These are phyloP conservation scores for Capreolus pygargus DNA, from an alignment of 2,113 vertebrate species.

Conservation along the genomic window DNA sequence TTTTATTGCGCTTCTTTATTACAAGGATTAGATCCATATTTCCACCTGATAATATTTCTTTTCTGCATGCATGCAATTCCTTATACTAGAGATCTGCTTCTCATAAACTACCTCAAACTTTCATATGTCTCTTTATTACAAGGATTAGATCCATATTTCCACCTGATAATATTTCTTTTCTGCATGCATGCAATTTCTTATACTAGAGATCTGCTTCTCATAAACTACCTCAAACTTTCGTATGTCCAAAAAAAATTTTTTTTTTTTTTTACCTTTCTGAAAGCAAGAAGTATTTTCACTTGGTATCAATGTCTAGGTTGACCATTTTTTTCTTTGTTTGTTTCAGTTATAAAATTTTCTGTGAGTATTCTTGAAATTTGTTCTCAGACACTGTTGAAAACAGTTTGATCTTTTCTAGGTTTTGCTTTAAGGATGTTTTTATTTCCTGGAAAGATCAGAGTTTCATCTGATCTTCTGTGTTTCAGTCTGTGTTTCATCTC, in stretches of 20 bases:
- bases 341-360: background rate
- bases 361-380: background rate
- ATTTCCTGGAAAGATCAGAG: background rate
- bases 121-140: background rate
- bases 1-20: background rate
- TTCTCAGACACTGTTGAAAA: background rate
- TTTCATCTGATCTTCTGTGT: no score
- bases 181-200: background rate
- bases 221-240: background rate
- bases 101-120: no score
- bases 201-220: background rate
- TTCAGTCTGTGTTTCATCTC: background rate
- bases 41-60: background rate
- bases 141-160: background rate
- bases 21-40: background rate
- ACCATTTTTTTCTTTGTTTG: background rate
- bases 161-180: background rate
- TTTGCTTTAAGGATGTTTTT: background rate
- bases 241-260: background rate
- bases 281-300: background rate
- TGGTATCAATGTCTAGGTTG: background rate
- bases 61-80: background rate
- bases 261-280: background rate
- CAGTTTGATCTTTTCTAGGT: no score
- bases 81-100: background rate